A percentile compares a stretch with the other conserved stretches of the same genome.
Evolutionary conservation across 2,113 vertebrate genomes (phyloP).

Genomic region (Aspiorhynchus laticeps): DNA sequence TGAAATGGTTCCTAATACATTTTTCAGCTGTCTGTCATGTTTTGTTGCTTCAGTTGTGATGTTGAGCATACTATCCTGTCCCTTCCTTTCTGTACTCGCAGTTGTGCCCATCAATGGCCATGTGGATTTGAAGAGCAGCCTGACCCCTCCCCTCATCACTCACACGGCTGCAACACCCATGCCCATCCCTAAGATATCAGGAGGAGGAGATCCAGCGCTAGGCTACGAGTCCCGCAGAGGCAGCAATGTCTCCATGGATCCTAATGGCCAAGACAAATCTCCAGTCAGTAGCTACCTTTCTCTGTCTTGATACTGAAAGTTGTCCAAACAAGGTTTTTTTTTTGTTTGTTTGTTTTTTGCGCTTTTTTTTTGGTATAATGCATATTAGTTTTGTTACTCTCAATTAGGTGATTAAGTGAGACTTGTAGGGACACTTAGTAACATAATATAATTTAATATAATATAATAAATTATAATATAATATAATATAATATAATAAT

Average conservation of each 20-base stretch:
- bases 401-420: background rate
- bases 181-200: constrained; percentile 89
- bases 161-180: constrained; percentile 96
- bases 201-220: constrained; percentile 72
- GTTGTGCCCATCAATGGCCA: constrained; percentile 89
- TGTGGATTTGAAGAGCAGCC: constrained; percentile 86
- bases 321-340: too few species aligned
- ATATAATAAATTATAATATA: background rate
- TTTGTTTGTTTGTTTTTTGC: background rate
- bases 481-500: background rate
- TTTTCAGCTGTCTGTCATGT: constrained; percentile 51
- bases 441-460: background rate
- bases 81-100: constrained; percentile 41
- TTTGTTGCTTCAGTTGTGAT: constrained; percentile 33
- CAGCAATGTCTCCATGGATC: constrained; percentile 84
- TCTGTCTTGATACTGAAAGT: background rate
- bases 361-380: background rate
- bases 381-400: background rate
- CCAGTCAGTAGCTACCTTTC: constrained; percentile 75
- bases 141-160: constrained; percentile 93
- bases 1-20: constrained; percentile 46
- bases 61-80: constrained; percentile 13
- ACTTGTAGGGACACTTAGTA: background rate
- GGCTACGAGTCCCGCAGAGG: constrained; percentile 79
- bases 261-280: constrained; percentile 83